Evolutionary conservation across 2,113 vertebrate genomes (phyloP).

Genomic region (Oreochromis aureus): DNA sequence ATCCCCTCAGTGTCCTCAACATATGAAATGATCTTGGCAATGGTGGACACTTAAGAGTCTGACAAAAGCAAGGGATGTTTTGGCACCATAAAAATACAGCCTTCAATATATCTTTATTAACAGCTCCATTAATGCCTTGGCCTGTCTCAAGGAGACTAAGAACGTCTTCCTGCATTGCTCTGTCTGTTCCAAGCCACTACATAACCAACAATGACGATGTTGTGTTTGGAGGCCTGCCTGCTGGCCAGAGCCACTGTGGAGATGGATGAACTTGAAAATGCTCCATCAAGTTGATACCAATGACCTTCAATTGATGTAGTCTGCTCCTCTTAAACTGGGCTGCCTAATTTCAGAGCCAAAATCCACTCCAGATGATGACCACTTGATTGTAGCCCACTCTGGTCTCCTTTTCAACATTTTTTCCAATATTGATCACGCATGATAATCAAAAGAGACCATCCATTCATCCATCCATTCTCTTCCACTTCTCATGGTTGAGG

Average conservation of each 20-base stretch:
- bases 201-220: slow-evolving; percentile 17
- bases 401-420: background rate
- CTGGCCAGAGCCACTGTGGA: background rate
- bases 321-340: background rate
- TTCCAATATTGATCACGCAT: slow-evolving; percentile 56
- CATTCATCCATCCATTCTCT: background rate
- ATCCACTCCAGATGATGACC: background rate
- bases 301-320: slow-evolving; percentile 1
- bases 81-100: background rate
- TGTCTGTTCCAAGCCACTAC: background rate
- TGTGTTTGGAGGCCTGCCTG: slow-evolving; percentile 27
- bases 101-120: slow-evolving; percentile 30
- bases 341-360: background rate
- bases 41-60: background rate
- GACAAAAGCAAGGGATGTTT: slow-evolving; percentile 8
- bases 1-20: background rate
- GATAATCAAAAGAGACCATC: slow-evolving; percentile 65
- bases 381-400: background rate
- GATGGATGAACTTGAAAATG: slow-evolving; percentile 1
- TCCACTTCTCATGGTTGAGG: background rate
- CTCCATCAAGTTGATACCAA: background rate
- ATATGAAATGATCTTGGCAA: background rate
- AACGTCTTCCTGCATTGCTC: slow-evolving; percentile 1
- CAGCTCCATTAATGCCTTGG: slow-evolving; percentile 13
- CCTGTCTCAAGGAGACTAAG: slow-evolving; percentile 44